Evolutionary conservation across 2,113 vertebrate species (phyloP), one percentile per base, ranked within the genome.

Genomic region (Callospermophilus lateralis): DNA sequence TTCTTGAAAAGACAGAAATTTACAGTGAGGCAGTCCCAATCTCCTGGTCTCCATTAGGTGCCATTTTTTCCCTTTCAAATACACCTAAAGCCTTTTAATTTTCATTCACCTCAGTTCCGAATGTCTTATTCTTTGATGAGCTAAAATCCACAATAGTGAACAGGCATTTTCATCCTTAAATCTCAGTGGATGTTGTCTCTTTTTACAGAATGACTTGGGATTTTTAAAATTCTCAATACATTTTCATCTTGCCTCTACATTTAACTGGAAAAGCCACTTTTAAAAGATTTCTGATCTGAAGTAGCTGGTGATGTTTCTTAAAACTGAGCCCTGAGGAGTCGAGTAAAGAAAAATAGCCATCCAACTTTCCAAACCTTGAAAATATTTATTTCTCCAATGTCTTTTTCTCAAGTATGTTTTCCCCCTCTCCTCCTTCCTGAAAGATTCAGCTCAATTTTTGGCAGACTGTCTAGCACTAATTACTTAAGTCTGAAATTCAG

Each of bases 181-280:
- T 8, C 34, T 84, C 19, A 70, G 0, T 58, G 11, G 9, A 24
- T 58, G 16, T 80, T 53, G 6, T 89, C 65, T 48, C 42, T 78
- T 77, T 65, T 45, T 89, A 42, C 26, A 76, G 65, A 96, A 70
- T 11, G 32, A 11, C 58, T 92, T 32, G 4, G 20, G 55, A 77
- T 48, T 34, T 79, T 85, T 45, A 45, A 34, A 74, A 12, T 72
- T 79, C 32, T 26, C 28, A 73, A 20, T 72, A 84, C 83, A 6
- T 95, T 85, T 92, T 90, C 39, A 51, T 91, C 30, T 86, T 92
- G 16, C 61, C 45, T 93, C 28, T 68, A 81, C 37, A 91, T 94
- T 93, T 91, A 93, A 84, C 63, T 70, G 42, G 42, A 48, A 90
- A 63, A 63, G 9, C 12, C 10, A 55, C 68, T 30, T 28, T 84